phyloP scores from a whole-genome alignment of 2,888 invertebrate species.

The Drosophila lacicola region DNA sequence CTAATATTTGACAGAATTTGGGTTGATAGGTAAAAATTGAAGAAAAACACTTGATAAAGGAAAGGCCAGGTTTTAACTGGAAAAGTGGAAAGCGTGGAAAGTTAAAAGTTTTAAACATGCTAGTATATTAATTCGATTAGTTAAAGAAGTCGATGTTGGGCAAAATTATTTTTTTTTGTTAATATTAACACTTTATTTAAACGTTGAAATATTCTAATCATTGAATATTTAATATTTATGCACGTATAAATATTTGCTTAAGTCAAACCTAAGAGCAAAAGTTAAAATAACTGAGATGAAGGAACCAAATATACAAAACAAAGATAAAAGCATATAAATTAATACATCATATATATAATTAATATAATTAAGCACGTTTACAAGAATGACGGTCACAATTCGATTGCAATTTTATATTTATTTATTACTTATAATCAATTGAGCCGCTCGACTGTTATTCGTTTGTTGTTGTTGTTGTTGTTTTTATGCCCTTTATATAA shows the following conservation, averaged over 20 bases:
- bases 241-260: conserved; percentile 35
- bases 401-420: conserved; percentile 2
- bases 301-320: conserved; percentile 29
- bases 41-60: no score
- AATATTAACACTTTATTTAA: conserved; percentile 51
- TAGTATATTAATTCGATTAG: not conserved
- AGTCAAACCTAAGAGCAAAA: conserved; percentile 17
- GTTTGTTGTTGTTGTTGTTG: not conserved
- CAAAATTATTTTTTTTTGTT: not conserved
- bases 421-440: not conserved
- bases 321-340: not conserved
- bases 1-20: no score
- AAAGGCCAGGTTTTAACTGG: no score
- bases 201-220: conserved; percentile 38
- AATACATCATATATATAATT: no score
- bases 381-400: conserved; percentile 2
- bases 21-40: no score
- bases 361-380: not conserved
- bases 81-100: no score
- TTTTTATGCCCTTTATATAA: no score
- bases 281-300: conserved; percentile 30
- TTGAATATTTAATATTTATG: conserved; percentile 24
- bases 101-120: no score
- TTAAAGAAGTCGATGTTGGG: not conserved
- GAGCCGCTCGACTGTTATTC: not conserved